These are phyloP conservation scores for Hypotaenidia okinawae DNA, from an alignment of 2,797 vertebrate genomes.

Conservation along the genomic window DNA sequence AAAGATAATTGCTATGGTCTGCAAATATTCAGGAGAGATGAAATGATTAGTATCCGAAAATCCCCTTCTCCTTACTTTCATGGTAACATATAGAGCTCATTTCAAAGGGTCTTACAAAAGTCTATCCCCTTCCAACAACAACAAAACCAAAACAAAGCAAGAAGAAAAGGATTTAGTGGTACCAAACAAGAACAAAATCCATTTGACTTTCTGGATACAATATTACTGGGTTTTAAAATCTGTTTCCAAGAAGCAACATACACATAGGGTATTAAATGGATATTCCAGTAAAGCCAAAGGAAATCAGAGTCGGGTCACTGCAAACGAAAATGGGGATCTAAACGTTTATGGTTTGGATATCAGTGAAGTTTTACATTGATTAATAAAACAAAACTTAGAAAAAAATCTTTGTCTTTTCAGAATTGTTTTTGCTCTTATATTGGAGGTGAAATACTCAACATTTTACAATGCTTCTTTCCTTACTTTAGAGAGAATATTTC, in stretches of 20 bases:
- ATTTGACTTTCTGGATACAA: not conserved
- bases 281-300: not conserved
- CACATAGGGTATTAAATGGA: not conserved
- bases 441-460: not conserved
- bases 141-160: not conserved
- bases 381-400: not conserved
- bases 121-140: not conserved
- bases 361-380: not conserved
- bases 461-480: not conserved
- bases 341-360: not conserved
- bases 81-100: not conserved
- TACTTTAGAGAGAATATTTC: not conserved
- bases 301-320: not conserved
- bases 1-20: not conserved
- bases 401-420: not conserved
- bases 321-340: not conserved
- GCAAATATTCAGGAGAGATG: not conserved
- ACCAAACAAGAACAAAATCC: not conserved
- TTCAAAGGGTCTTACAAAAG: slow-evolving; percentile 10
- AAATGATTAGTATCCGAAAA: not conserved
- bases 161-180: not conserved
- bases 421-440: not conserved
- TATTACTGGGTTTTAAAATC: not conserved
- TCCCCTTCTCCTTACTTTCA: not conserved
- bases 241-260: slow-evolving; percentile 3